Percentiles rank a stretch among this genome's conserved stretches.
These are phyloP conservation scores for Glaucomys volans DNA, from an alignment of 2,113 vertebrate species.

Conservation along the genomic window DNA sequence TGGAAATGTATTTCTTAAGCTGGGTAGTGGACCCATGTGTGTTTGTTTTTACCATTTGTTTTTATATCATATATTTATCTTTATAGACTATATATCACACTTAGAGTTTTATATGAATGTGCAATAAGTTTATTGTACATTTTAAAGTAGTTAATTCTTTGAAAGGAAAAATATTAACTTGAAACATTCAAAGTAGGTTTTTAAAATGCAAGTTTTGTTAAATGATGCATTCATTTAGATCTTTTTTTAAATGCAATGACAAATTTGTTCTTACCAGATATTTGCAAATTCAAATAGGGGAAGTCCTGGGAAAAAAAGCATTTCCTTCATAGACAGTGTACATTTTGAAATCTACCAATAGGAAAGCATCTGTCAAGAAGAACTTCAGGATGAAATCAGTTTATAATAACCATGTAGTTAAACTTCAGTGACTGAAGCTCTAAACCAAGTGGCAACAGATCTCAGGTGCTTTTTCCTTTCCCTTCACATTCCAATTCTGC, in stretches of 20 bases:
- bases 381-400: conserved; percentile 46
- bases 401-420: conserved; percentile 27
- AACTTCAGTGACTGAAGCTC: conserved; percentile 22
- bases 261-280: not conserved
- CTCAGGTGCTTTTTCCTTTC: not conserved
- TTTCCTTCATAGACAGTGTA: not conserved
- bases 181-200: not conserved
- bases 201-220: not conserved
- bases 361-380: conserved; percentile 26
- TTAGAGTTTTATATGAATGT: not conserved
- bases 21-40: not conserved
- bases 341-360: conserved; percentile 37
- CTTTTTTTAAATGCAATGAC: not conserved
- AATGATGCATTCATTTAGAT: not conserved
- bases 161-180: conserved; percentile 14
- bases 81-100: not conserved
- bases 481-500: not conserved
- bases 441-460: conserved; percentile 16
- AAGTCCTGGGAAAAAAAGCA: not conserved
- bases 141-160: conserved; percentile 27
- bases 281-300: conserved; percentile 15
- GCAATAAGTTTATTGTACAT: not conserved
- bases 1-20: not conserved
- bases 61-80: not conserved
- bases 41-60: not conserved